Base-by-base conservation (phyloP, 2,797 vertebrate species). In the Menidia menidia region DNA sequence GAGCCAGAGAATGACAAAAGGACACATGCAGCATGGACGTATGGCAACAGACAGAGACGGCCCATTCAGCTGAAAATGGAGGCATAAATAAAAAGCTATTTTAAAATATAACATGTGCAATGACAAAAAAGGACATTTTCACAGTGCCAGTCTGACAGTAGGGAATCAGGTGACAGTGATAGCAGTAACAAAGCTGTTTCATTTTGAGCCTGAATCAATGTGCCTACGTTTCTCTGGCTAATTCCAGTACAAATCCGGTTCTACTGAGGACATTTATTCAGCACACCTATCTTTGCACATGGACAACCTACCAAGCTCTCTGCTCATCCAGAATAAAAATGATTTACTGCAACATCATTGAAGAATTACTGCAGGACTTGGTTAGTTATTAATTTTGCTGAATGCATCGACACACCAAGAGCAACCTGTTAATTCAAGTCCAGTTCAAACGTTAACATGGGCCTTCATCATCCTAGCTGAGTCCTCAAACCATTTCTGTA, bases 1-100 rank as follows among this genome's bases (percentile, higher is more conserved):
- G 77, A 91, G 56, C 43, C 82, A 87, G 75, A 87, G 70, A 85
- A 16, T 87, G 53, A 59, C 64, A 53, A 55, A 5, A n/a, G 35
- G 25, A 67, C 31, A 62, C 35, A 53, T 45, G 39, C 4, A 32
- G 1, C 31, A 9, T 6, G 8, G 53, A 63, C 42, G 60, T 52
- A 69, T 42, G n/a, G 64, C 42, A 39, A 69, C 14, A 50, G n/a
- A 53, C 13, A 2, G 14, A 64, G 39, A 57, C 55, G 18, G 14
- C 11, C 2, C 31, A 67, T 33, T 5, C 62, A 16, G 33, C 59
- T 59, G 7, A 12, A 47, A 44, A 47, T 25, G 19, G 5, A 55
- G 44, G 13, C 76, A 52, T 56, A 55, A 75, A 44, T 60, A 10
- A 33, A 6, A 39, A 59, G 56, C 31, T 3, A 55, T 15, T 56